These are phyloP conservation scores for Callyntrura guangdongensis DNA, from an alignment of 2,888 invertebrate species.

Conservation along the genomic window DNA sequence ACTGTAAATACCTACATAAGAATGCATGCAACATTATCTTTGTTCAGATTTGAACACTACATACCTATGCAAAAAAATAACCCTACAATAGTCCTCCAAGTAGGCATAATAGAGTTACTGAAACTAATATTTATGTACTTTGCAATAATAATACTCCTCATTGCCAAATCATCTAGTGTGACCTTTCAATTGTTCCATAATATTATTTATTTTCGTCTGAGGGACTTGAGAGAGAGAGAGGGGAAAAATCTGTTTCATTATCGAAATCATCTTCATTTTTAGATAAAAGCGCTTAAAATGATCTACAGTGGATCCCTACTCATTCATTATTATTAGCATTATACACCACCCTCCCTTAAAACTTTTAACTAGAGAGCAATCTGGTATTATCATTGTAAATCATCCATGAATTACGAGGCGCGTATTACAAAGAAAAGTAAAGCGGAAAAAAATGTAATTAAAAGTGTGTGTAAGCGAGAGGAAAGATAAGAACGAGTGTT, in stretches of 20 bases:
- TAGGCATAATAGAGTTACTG: too few relatives aligned
- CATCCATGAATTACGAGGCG: constrained; percentile 60
- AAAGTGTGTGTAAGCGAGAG: background rate
- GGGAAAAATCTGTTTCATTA: background rate
- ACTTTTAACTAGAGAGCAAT: background rate
- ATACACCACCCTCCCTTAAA: background rate
- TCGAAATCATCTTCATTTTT: background rate
- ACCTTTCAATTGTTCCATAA: constrained; percentile 53
- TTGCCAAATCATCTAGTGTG: constrained; percentile 67
- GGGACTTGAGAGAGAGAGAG: background rate
- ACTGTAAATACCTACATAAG: too few relatives aligned
- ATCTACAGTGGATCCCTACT: background rate
- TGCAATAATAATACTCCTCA: too few relatives aligned
- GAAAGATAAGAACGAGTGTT: background rate
- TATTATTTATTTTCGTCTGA: background rate
- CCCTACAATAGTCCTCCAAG: too few relatives aligned
- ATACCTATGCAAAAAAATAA: too few relatives aligned
- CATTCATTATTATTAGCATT: background rate
- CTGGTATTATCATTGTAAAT: constrained; percentile 49
- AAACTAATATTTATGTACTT: too few relatives aligned
- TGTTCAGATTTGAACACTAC: too few relatives aligned
- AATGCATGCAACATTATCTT: too few relatives aligned
- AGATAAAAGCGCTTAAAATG: background rate
- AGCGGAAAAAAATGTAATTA: constrained; percentile 36
- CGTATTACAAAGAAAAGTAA: background rate